Evolutionary conservation across 1,140 invertebrate genomes (phyloP).

Genomic region (Drosophila simulans): DNA sequence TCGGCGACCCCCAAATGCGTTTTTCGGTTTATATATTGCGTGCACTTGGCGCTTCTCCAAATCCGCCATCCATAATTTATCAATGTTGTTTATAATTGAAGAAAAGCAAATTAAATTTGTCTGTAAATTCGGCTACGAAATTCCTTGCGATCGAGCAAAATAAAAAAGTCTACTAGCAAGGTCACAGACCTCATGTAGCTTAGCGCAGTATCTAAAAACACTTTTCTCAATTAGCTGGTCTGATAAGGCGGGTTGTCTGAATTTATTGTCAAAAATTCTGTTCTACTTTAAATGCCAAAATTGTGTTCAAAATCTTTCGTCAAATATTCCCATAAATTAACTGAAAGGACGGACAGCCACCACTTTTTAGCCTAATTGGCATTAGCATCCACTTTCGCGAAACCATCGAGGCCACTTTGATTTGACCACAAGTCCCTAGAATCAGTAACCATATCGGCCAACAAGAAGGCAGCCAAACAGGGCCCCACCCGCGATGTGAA

Average conservation of each 20-base stretch:
- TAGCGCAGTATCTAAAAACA: too few relatives aligned
- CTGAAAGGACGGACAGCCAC: background rate
- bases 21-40: constrained; percentile 28
- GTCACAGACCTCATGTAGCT: constrained; percentile 16
- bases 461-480: constrained; percentile 23
- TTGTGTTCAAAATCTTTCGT: constrained; percentile 32
- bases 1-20: constrained; percentile 42
- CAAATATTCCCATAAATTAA: constrained; percentile 3
- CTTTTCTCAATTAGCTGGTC: too few relatives aligned
- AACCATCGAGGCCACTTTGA: background rate
- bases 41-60: constrained; percentile 39
- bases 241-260: background rate
- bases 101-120: constrained; percentile 16
- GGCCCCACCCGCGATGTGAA: constrained; percentile 21
- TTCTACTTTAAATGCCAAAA: constrained; percentile 27
- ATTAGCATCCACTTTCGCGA: background rate
- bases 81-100: constrained; percentile 29
- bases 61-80: constrained; percentile 49
- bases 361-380: constrained; percentile 3
- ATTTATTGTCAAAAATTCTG: background rate
- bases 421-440: background rate
- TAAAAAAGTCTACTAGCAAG: constrained; percentile 16
- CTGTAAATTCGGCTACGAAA: constrained; percentile 13
- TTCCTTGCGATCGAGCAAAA: constrained; percentile 1
- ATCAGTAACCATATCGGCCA: constrained; percentile 13